A percentile compares a stretch with the other conserved stretches of the same genome.
phyloP scores from a whole-genome alignment of 2,888 invertebrate species.

The Lingula anatina region DNA sequence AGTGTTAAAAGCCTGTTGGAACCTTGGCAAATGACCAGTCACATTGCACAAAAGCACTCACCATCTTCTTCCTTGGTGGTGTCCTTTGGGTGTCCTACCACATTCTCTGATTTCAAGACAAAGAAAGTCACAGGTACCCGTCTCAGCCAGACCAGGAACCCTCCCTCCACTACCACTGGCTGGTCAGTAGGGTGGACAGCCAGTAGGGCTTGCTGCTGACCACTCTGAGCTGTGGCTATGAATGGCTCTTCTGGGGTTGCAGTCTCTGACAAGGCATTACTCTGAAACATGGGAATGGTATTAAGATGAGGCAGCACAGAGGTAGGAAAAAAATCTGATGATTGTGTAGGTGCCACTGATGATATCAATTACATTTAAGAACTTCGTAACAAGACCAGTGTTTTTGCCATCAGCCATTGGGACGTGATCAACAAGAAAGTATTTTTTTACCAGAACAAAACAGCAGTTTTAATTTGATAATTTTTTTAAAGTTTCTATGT shows the following conservation, averaged over 20 bases:
- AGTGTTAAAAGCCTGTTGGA: too few species aligned
- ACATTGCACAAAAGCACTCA: too few species aligned
- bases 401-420: too few species aligned
- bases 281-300: slow-evolving; percentile 54
- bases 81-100: slow-evolving; percentile 21
- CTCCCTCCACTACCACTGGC: slow-evolving; percentile 79
- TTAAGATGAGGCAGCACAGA: background rate
- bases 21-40: too few species aligned
- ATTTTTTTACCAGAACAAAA: too few species aligned
- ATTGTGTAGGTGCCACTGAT: too few species aligned
- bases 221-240: slow-evolving; percentile 84
- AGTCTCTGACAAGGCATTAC: slow-evolving; percentile 67
- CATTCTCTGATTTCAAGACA: slow-evolving; percentile 69
- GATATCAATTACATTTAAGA: too few species aligned
- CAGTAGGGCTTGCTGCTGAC: slow-evolving; percentile 68
- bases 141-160: slow-evolving; percentile 73
- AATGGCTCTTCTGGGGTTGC: slow-evolving; percentile 82
- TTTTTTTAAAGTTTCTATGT: too few species aligned
- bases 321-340: too few species aligned
- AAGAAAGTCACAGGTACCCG: slow-evolving; percentile 77
- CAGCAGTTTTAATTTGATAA: too few species aligned
- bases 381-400: too few species aligned
- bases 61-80: slow-evolving; percentile 12
- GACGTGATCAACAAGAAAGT: too few species aligned
- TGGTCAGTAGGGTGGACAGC: slow-evolving; percentile 60